Conservation (phyloP, 2,113 vertebrate genomes). For the Sclerurus mexicanus region DNA sequence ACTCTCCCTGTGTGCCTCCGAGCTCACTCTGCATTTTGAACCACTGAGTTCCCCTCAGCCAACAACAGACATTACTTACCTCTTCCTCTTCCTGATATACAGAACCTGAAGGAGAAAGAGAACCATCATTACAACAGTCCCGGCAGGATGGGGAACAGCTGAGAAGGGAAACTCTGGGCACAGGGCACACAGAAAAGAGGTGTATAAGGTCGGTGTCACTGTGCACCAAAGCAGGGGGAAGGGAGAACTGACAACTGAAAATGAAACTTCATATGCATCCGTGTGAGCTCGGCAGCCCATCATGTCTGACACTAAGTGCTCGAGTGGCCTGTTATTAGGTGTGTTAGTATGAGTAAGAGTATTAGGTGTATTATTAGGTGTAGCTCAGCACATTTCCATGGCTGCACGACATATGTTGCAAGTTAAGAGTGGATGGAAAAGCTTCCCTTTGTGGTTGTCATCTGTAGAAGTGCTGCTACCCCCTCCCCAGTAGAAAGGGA, state of each 20-base stretch:
- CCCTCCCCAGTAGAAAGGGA: slow-evolving; percentile 1
- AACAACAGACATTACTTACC: slow-evolving; percentile 74
- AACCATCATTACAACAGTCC: not conserved
- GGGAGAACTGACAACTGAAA: not conserved
- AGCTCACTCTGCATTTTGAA: not conserved
- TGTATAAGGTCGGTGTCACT: not conserved
- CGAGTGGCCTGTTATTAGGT: not conserved
- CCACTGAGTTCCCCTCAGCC: not conserved
- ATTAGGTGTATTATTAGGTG: slow-evolving; percentile 5
- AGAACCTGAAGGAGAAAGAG: slow-evolving; percentile 83
- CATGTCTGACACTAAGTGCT: not conserved
- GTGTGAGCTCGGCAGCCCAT: not conserved
- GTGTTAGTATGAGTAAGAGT: slow-evolving; percentile 30
- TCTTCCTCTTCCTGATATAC: slow-evolving; percentile 95
- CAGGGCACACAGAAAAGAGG: not conserved
- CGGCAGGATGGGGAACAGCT: not conserved
- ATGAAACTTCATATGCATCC: not conserved
- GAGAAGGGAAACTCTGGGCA: not conserved
- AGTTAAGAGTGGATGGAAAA: not conserved
- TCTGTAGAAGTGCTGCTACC: not conserved
- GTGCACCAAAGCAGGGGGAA: not conserved
- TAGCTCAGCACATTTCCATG: not conserved
- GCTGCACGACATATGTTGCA: not conserved
- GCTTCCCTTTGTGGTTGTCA: not conserved
- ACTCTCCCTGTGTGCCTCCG: not conserved